Conservation (phyloP, 2,113 vertebrate species). For the Cochlearius cochlearius region DNA sequence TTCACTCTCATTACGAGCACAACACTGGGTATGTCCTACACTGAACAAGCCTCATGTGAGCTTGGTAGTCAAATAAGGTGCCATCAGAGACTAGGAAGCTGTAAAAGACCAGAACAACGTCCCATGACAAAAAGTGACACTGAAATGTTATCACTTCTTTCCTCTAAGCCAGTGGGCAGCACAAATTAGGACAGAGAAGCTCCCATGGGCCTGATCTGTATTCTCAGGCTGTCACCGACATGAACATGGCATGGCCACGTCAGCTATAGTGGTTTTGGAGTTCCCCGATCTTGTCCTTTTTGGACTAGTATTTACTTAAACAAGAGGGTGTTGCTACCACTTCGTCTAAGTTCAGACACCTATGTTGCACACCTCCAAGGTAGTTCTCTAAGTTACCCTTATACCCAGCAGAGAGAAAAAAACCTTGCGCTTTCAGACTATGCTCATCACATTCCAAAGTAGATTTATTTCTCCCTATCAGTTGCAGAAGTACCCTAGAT, state of each 20-base stretch:
- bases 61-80: background rate
- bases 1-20: background rate
- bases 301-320: background rate
- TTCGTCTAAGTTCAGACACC: background rate
- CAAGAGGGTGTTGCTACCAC: background rate
- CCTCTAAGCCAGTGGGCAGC: background rate
- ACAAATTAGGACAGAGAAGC: background rate
- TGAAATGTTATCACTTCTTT: background rate
- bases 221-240: background rate
- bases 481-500: background rate
- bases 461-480: background rate
- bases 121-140: background rate
- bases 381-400: background rate
- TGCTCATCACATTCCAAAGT: background rate
- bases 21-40: background rate
- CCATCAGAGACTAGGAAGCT: background rate
- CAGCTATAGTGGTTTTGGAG: background rate
- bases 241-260: background rate
- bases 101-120: background rate
- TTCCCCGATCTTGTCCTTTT: background rate
- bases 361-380: background rate
- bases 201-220: background rate
- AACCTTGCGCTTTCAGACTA: background rate
- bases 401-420: background rate
- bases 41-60: background rate